These are phyloP conservation scores for Thinocorus orbignyianus DNA, from an alignment of 2,113 vertebrate genomes.

Conservation along the genomic window DNA sequence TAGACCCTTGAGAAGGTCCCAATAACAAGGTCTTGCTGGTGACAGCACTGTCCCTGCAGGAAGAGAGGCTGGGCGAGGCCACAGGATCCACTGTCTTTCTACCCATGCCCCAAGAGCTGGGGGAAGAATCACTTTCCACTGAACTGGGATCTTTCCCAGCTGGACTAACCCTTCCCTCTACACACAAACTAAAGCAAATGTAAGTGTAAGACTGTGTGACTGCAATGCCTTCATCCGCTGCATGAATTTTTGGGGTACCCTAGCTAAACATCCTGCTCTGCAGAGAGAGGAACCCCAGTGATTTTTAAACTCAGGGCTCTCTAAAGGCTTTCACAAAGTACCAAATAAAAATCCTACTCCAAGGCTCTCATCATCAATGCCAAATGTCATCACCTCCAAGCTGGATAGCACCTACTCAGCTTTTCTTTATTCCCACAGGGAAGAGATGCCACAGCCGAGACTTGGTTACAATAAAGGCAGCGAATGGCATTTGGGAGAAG, in stretches of 20 bases:
- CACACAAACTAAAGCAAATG: neutral
- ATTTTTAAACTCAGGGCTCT: neutral
- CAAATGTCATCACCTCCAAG: neutral
- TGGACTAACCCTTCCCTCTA: neutral
- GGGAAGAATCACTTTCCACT: neutral
- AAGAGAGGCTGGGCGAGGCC: neutral
- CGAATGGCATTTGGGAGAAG: neutral
- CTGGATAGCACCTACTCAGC: neutral
- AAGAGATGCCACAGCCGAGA: neutral
- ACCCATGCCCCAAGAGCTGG: too few species aligned
- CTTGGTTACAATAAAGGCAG: neutral
- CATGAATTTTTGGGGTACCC: neutral
- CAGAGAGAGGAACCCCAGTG: neutral
- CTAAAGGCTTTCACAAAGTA: neutral
- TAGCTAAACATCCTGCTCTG: neutral
- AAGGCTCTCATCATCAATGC: neutral
- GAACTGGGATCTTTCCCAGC: neutral
- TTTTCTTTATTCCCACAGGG: neutral
- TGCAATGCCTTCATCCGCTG: neutral
- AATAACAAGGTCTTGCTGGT: neutral
- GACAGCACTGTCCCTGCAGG: neutral
- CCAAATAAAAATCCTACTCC: neutral
- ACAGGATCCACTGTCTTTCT: neutral
- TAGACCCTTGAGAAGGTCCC: neutral
- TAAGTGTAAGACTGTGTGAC: neutral